phyloP scores from a whole-genome alignment of 2,797 vertebrate genomes.

The Gadopsis marmoratus region DNA sequence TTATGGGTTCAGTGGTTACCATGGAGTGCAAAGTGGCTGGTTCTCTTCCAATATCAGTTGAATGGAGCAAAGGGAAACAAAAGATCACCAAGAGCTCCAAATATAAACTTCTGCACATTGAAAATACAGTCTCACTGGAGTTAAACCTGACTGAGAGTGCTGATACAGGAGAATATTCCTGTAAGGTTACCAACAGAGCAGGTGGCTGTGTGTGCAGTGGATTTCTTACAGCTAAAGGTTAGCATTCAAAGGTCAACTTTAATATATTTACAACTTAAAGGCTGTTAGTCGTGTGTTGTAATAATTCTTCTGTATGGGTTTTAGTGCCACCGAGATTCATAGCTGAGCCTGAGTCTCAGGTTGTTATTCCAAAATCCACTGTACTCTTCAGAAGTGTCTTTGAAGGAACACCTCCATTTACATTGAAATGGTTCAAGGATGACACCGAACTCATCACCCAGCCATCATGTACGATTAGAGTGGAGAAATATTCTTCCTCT shows the following conservation, averaged over 20 bases:
- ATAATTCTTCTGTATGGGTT: conserved; percentile 58
- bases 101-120: conserved; percentile 85
- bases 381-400: conserved; percentile 91
- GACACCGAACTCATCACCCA: conserved; percentile 88
- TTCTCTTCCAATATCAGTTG: conserved; percentile 90
- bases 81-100: conserved; percentile 88
- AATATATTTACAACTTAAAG: background rate
- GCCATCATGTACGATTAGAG: conserved; percentile 88
- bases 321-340: conserved; percentile 93
- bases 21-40: conserved; percentile 92
- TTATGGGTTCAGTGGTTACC: conserved; percentile 88
- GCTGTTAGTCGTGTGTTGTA: conserved; percentile 3
- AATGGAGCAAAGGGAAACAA: conserved; percentile 93
- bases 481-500: conserved; percentile 89
- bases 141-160: conserved; percentile 86
- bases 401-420: conserved; percentile 93
- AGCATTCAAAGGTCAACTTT: conserved; percentile 34
- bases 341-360: conserved; percentile 87
- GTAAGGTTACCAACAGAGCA: conserved; percentile 89
- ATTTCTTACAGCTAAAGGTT: conserved; percentile 85
- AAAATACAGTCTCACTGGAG: conserved; percentile 87
- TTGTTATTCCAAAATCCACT: conserved; percentile 88
- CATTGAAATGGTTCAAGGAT: conserved; percentile 94
- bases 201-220: conserved; percentile 90
- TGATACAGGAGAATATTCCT: conserved; percentile 92